A percentile compares a stretch with the other conserved stretches of the same genome.
phyloP scores from a whole-genome alignment of 2,888 invertebrate genomes.

The Globia sparganii region DNA sequence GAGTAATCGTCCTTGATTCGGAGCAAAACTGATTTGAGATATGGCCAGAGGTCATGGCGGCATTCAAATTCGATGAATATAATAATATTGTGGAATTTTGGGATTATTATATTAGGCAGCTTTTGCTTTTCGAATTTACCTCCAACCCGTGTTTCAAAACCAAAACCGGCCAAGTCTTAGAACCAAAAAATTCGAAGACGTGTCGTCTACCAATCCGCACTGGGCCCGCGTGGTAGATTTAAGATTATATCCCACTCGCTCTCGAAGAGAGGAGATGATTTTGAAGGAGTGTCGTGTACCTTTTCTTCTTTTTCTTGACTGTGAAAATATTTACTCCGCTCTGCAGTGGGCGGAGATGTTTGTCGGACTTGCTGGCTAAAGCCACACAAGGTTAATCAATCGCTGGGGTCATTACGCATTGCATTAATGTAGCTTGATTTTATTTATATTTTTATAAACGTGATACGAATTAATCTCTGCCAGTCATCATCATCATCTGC shows the following conservation, averaged over 20 bases:
- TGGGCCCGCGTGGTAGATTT: no score
- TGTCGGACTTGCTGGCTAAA: background rate
- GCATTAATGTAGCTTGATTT: background rate
- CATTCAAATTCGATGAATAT: background rate
- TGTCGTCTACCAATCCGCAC: no score
- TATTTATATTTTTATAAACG: background rate
- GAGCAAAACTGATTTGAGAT: background rate
- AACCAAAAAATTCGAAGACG: no score
- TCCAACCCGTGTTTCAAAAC: background rate
- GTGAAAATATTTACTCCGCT: background rate
- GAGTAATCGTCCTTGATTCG: conserved; percentile 43
- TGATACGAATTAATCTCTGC: background rate
- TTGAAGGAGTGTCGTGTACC: background rate
- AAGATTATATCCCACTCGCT: no score
- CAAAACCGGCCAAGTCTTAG: no score
- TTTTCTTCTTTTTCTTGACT: background rate
- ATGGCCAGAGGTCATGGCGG: background rate
- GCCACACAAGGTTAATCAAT: background rate
- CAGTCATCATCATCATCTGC: no score
- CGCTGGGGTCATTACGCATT: background rate
- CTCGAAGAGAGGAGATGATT: background rate
- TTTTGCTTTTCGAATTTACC: background rate
- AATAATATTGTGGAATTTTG: background rate
- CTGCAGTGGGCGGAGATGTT: background rate
- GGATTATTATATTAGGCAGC: no score